Evolutionary conservation across 2,113 vertebrate species (phyloP), one percentile per base, ranked within the genome.

Genomic region (Hippocampus abdominalis): DNA sequence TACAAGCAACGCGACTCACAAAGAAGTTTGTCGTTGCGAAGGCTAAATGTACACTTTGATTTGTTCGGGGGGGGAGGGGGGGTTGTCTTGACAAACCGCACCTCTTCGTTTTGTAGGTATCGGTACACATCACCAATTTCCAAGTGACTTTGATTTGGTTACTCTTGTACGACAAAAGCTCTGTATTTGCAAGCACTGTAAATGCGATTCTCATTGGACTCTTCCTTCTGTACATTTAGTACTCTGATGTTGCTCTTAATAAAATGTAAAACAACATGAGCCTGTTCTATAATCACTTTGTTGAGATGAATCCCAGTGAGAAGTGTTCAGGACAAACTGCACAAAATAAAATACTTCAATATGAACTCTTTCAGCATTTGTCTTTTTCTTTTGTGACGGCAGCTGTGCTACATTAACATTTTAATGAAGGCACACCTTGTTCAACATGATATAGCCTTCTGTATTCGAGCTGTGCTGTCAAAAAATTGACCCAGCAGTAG

Each of bases 201-300:
- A 94, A 94, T 93, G 92, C 93, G 90, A 90, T 91, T 91, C 90
- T 91, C 80, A 92, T 92, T 89, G 89, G 87, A 92, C 74, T 85
- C 90, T 93, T 92, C 91, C 90, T 36, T 94, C 88, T 95, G 92
- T 95, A 93, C 94, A 94, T 93, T 95, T 93, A 95, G 90, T 94
- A 95, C 92, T 94, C 93, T 93, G 93, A 93, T 94, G 93, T 95
- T 95, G 93, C 93, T 95, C 94, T 94, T 94, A 95, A 95, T 92
- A 92, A 92, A 93, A 90, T 89, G 90, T 92, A 90, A 93, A 91
- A 91, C 84, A 83, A 89, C 80, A 86, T 27, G 59, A 76, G 81
- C 65, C 60, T 42, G 77, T 76, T 74, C 81, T 73, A 42, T 3
- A 25, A 65, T 72, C 74, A 74, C 54, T 86, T 91, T 88, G 79